Evolutionary conservation across 2,888 invertebrate species (phyloP).

Genomic region (Spilarctia lutea): DNA sequence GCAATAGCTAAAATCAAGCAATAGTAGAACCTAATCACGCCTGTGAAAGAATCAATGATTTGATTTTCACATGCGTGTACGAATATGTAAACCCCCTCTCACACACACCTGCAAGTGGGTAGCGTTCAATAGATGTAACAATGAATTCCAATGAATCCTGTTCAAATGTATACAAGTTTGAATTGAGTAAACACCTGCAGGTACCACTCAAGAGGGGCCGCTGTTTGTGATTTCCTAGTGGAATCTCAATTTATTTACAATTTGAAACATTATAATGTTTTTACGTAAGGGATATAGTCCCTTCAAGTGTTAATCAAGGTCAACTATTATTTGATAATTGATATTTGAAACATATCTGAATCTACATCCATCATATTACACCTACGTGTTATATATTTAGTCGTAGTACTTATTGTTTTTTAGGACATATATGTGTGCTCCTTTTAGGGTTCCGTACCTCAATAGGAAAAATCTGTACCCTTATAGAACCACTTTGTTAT

Average conservation of each 20-base stretch:
- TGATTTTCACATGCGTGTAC: background rate
- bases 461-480: too few species aligned
- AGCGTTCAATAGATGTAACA: slow-evolving; percentile 44
- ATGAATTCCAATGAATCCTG: slow-evolving; percentile 55
- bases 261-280: slow-evolving; percentile 27
- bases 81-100: background rate
- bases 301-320: slow-evolving; percentile 38
- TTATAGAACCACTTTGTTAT: too few species aligned
- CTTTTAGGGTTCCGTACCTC: too few species aligned
- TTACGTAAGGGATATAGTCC: slow-evolving; percentile 35
- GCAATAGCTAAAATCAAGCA: too few species aligned
- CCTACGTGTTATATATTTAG: background rate
- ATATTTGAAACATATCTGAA: background rate
- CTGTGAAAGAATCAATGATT: too few species aligned
- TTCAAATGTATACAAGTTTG: slow-evolving; percentile 58
- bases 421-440: too few species aligned
- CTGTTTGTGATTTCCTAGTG: slow-evolving; percentile 54
- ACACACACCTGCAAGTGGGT: slow-evolving; percentile 29
- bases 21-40: too few species aligned
- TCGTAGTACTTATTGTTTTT: background rate
- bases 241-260: slow-evolving; percentile 43
- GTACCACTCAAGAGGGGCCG: slow-evolving; percentile 51
- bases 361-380: too few species aligned
- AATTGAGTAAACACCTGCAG: slow-evolving; percentile 57
- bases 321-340: background rate